Percentiles rank a stretch among this genome's conserved stretches.
phyloP scores from a whole-genome alignment of 2,797 vertebrate genomes.

The Dryobates pubescens region DNA sequence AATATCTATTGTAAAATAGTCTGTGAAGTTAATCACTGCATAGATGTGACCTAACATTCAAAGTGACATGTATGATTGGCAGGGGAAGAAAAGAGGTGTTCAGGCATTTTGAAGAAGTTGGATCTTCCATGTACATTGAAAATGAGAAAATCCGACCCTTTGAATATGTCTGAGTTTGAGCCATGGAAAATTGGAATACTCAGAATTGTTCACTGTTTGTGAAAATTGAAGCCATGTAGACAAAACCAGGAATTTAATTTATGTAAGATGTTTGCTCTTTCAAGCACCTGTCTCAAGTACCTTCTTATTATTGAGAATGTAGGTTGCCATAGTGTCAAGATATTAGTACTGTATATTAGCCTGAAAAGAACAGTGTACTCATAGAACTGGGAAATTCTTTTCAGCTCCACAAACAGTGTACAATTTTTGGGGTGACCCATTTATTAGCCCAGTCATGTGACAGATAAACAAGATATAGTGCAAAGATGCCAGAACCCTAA shows the following conservation, averaged over 20 bases:
- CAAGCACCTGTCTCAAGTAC: constrained; percentile 40
- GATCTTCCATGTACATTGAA: not conserved
- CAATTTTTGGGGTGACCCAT: constrained; percentile 65
- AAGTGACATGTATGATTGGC: constrained; percentile 12
- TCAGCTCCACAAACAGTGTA: constrained; percentile 51
- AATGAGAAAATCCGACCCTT: constrained; percentile 31
- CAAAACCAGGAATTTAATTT: constrained; percentile 48
- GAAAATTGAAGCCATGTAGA: constrained; percentile 23
- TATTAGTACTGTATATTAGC: constrained; percentile 1
- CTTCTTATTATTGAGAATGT: not conserved
- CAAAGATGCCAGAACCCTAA: not conserved
- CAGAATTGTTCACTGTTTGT: not conserved
- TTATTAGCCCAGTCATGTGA: constrained; percentile 21
- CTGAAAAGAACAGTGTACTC: constrained; percentile 40
- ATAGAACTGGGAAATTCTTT: constrained; percentile 41
- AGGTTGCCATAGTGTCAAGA: constrained; percentile 27
- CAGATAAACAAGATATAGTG: constrained; percentile 3
- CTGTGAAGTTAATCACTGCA: not conserved
- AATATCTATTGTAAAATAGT: not conserved
- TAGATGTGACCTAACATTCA: not conserved
- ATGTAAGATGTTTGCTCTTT: not conserved
- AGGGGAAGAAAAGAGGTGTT: not conserved
- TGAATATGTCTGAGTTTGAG: not conserved
- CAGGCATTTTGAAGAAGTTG: constrained; percentile 26
- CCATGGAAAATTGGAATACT: not conserved